A percentile compares a stretch with the other conserved stretches of the same genome.
phyloP scores from a whole-genome alignment of 2,113 vertebrate species.

The Nothocercus julius region DNA sequence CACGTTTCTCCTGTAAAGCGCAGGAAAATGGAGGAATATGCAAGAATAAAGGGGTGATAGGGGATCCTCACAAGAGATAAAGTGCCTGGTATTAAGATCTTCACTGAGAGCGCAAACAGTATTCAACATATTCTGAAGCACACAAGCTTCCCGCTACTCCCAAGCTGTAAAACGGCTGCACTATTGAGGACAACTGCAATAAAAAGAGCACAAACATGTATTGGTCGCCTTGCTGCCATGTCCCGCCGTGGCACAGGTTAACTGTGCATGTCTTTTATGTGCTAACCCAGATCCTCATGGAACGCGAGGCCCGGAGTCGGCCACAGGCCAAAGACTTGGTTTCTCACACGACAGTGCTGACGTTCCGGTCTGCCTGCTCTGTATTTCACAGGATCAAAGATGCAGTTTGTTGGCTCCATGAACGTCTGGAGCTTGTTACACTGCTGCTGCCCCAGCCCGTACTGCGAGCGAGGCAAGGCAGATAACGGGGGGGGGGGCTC shows the following conservation, averaged over 20 bases:
- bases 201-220: not conserved
- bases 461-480: not conserved
- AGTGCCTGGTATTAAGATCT: not conserved
- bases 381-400: not conserved
- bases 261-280: accelerated
- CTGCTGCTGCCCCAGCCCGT: not conserved
- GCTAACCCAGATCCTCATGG: not conserved
- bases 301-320: accelerated
- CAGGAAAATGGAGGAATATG: not conserved
- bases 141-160: not conserved
- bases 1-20: not conserved
- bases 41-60: not conserved
- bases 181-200: accelerated
- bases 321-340: not conserved
- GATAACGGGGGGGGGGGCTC: not conserved
- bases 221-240: not conserved
- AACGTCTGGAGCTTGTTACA: not conserved
- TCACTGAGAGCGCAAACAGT: not conserved
- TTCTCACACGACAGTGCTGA: not conserved
- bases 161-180: accelerated
- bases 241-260: accelerated
- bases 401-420: not conserved
- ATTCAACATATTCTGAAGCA: not conserved
- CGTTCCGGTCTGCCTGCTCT: not conserved
- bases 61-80: not conserved